These are phyloP conservation scores for Pterophyllum scalare DNA, from an alignment of 2,113 vertebrate genomes.

Conservation along the genomic window DNA sequence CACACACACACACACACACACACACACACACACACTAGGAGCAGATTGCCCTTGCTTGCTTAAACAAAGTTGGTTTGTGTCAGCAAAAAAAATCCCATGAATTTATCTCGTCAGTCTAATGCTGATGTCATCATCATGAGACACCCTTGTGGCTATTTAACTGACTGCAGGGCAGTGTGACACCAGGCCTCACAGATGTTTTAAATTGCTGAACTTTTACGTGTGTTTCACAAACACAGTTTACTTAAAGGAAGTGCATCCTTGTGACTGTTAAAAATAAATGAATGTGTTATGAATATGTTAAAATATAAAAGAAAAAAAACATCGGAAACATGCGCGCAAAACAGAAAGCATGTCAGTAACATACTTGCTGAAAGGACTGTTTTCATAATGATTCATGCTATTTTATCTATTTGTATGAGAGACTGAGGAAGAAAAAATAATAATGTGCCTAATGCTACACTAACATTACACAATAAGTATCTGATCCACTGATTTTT, in stretches of 20 bases:
- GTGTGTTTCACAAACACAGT: not conserved
- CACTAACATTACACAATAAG: no score
- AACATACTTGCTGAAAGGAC: no score
- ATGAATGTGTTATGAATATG: not conserved
- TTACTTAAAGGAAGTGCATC: not conserved
- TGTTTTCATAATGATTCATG: no score
- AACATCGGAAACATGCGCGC: no score
- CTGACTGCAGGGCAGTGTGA: not conserved
- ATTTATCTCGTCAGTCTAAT: conserved; percentile 18
- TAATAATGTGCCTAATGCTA: no score
- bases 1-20: conserved; percentile 26
- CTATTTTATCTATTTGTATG: no score
- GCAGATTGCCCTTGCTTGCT: conserved; percentile 28
- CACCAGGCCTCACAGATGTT: not conserved
- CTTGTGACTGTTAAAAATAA: not conserved
- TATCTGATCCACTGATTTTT: no score
- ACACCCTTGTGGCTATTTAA: conserved; percentile 22
- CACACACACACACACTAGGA: conserved; percentile 14
- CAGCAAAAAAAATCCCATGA: conserved; percentile 26
- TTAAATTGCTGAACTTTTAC: not conserved
- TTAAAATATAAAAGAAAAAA: not conserved
- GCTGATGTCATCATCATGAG: conserved; percentile 42
- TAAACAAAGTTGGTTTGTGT: conserved; percentile 44
- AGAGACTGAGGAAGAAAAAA: no score
- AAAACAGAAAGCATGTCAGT: no score